A percentile compares a stretch with the other conserved stretches of the same genome.
phyloP scores from a whole-genome alignment of 2,113 vertebrate genomes.

The Platichthys stellatus region DNA sequence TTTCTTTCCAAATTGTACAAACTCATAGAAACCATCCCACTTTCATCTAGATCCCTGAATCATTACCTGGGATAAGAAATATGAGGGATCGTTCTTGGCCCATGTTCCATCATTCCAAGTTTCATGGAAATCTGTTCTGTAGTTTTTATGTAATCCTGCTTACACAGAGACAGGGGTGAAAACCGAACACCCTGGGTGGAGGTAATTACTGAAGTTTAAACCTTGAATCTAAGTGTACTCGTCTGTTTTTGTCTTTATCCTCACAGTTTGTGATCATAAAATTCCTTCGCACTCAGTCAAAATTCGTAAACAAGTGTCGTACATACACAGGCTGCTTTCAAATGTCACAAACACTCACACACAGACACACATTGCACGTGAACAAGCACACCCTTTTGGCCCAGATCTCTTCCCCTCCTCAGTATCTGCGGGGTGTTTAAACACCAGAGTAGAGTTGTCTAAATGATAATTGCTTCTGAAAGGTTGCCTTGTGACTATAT shows the following conservation, averaged over 20 bases:
- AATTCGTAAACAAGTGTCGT: not conserved
- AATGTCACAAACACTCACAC: conserved; percentile 16
- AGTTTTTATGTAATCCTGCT: not conserved
- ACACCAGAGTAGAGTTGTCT: conserved; percentile 74
- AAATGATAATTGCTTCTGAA: conserved; percentile 86
- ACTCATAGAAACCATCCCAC: no score
- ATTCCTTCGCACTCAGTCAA: not conserved
- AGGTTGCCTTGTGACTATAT: conserved; percentile 86
- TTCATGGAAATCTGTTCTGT: not conserved
- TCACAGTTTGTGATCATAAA: not conserved
- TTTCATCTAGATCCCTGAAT: no score
- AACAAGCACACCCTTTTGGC: conserved; percentile 43
- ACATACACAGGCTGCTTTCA: not conserved
- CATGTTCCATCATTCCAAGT: not conserved
- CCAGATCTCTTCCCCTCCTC: not conserved
- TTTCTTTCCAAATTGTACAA: no score
- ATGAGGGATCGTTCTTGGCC: no score
- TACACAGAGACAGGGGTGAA: not conserved
- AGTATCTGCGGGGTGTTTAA: conserved; percentile 61
- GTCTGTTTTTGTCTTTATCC: not conserved
- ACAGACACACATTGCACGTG: not conserved
- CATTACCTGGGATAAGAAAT: no score
- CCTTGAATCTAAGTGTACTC: no score
- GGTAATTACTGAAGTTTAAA: not conserved
- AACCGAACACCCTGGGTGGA: not conserved